phyloP scores from a whole-genome alignment of 37 sponge, comb jelly and placozoan species.

The Aplysina aerophoba region DNA sequence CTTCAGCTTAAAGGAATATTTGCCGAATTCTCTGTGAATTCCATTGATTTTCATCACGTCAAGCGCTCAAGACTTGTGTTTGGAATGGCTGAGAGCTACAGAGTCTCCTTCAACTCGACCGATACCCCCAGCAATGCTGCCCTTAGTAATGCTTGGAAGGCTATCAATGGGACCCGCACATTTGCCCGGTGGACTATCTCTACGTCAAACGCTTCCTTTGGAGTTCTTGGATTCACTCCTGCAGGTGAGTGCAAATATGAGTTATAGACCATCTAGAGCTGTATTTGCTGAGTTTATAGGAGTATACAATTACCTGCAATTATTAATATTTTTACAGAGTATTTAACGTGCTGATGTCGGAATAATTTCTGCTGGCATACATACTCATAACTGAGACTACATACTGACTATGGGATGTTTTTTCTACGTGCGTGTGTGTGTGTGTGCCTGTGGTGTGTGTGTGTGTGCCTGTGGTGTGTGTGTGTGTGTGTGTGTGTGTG shows the following conservation, averaged over 20 bases:
- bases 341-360: too few species aligned
- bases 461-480: background rate
- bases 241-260: constrained; percentile 12
- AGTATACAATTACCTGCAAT: too few species aligned
- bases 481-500: constrained; percentile 40
- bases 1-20: background rate
- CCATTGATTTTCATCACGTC: background rate
- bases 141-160: background rate
- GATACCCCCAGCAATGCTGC: background rate
- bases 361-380: too few species aligned
- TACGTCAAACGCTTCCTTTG: background rate
- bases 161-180: background rate
- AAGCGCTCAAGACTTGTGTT: background rate
- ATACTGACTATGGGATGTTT: background rate
- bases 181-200: background rate
- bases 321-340: too few species aligned
- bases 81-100: constrained; percentile 4
- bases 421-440: constrained; percentile 16
- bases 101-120: background rate
- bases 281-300: too few species aligned
- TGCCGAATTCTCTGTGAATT: background rate
- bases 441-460: constrained; percentile 18
- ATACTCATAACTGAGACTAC: too few species aligned
- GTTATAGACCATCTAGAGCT: too few species aligned
- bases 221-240: constrained; percentile 10